A percentile compares a stretch with the other conserved stretches of the same genome.
These are phyloP conservation scores for Thalassophryne amazonica DNA, from an alignment of 2,797 vertebrate genomes.

Conservation along the genomic window DNA sequence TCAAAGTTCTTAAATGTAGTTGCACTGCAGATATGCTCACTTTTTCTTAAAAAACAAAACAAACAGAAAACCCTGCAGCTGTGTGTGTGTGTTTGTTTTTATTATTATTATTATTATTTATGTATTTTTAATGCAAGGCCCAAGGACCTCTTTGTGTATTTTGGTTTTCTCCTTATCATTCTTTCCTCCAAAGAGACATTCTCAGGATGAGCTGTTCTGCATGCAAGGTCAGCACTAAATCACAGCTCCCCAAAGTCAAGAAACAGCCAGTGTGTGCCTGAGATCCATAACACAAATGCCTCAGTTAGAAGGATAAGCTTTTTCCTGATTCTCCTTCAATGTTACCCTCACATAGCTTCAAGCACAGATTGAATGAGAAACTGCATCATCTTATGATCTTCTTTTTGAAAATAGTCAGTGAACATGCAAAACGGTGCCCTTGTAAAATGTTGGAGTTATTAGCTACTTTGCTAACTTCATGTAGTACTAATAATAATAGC, in stretches of 20 bases:
- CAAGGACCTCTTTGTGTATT: background rate
- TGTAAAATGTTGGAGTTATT: too few species aligned
- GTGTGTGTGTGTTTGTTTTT: background rate
- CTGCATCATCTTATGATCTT: background rate
- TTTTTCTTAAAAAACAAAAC: background rate
- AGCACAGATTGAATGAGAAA: background rate
- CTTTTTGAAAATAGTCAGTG: background rate
- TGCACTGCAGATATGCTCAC: background rate
- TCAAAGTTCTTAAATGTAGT: background rate
- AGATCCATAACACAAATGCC: slow-evolving; percentile 26
- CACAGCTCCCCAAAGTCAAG: slow-evolving; percentile 34
- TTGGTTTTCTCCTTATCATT: slow-evolving; percentile 1
- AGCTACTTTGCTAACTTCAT: too few species aligned
- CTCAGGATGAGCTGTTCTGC: slow-evolving; percentile 30
- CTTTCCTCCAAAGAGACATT: slow-evolving; percentile 24
- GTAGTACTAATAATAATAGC: too few species aligned
- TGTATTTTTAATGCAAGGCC: slow-evolving; percentile 25
- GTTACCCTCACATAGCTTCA: background rate
- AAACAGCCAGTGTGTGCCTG: slow-evolving; percentile 10
- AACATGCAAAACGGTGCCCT: background rate
- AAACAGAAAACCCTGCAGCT: background rate
- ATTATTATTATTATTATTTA: background rate
- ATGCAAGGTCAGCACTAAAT: slow-evolving; percentile 40
- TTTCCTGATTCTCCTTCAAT: slow-evolving; percentile 8
- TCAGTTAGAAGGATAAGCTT: slow-evolving; percentile 2